These are phyloP conservation scores for Conomelus anceps DNA, from an alignment of 2,888 invertebrate species.

Conservation along the genomic window DNA sequence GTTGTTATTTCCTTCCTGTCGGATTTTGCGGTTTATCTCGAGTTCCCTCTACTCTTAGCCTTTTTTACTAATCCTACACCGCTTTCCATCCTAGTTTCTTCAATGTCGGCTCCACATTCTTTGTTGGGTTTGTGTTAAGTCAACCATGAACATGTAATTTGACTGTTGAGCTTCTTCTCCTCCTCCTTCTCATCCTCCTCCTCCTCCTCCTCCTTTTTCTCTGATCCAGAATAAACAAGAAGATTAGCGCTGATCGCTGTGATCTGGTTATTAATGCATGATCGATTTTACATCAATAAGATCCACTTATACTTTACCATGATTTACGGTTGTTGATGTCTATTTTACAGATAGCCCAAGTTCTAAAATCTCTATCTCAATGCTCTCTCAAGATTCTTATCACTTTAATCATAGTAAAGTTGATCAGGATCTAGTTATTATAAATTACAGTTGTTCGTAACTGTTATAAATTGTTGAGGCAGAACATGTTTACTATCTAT, in stretches of 20 bases:
- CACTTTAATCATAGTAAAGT: not conserved
- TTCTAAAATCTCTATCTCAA: not conserved
- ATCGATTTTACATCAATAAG: not conserved
- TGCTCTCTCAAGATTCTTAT: not conserved
- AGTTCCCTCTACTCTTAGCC: not conserved
- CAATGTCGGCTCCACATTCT: not conserved
- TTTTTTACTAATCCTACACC: not conserved
- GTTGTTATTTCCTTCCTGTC: not conserved
- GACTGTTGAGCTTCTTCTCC: not conserved
- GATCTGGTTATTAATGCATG: not conserved
- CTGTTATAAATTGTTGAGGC: too few species aligned
- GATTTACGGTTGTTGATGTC: not conserved
- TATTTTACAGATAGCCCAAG: not conserved
- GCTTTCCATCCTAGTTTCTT: not conserved
- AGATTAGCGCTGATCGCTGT: not conserved
- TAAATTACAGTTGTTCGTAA: too few species aligned
- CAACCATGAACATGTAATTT: not conserved
- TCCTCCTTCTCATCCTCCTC: not conserved
- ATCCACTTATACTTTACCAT: not conserved
- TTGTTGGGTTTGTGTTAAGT: not conserved
- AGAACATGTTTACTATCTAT: too few species aligned
- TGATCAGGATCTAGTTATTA: too few species aligned
- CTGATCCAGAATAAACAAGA: not conserved
- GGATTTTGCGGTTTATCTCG: not conserved
- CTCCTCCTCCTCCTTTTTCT: not conserved